These are phyloP conservation scores for Polydrusus pterygomalis DNA, from an alignment of 2,888 invertebrate species.

Conservation along the genomic window DNA sequence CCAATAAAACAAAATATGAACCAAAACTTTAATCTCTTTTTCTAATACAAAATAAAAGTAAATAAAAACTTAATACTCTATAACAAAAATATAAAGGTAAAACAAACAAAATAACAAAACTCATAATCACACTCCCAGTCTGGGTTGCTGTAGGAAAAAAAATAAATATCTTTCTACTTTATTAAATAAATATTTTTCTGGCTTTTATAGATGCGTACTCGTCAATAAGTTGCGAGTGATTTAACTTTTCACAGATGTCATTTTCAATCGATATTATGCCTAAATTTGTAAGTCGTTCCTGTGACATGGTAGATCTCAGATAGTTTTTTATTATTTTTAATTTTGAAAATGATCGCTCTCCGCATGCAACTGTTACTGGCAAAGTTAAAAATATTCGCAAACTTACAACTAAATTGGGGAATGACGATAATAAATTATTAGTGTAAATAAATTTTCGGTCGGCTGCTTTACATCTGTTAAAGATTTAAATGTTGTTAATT, in stretches of 20 bases:
- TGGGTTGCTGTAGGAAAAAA: too few species aligned
- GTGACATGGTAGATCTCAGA: slow-evolving; percentile 12
- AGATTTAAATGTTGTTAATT: too few species aligned
- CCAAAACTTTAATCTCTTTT: too few species aligned
- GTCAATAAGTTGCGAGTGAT: not conserved
- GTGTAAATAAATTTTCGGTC: slow-evolving; percentile 3
- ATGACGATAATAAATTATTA: not conserved
- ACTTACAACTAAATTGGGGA: slow-evolving; percentile 11
- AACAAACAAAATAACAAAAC: too few species aligned
- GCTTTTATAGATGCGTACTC: slow-evolving; percentile 8
- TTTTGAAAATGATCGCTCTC: not conserved
- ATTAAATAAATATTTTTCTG: too few species aligned
- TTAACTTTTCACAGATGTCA: slow-evolving; percentile 2
- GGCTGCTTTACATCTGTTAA: not conserved
- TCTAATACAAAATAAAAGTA: too few species aligned
- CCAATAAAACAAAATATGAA: too few species aligned
- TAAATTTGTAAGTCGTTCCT: not conserved
- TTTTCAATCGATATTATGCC: slow-evolving; percentile 10
- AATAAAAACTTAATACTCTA: too few species aligned
- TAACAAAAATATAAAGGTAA: too few species aligned
- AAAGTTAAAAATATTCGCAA: slow-evolving; percentile 10
- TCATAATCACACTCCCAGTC: too few species aligned
- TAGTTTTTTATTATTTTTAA: not conserved
- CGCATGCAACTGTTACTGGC: slow-evolving; percentile 4
- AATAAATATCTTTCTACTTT: too few species aligned